phyloP scores from a whole-genome alignment of 2,888 invertebrate species.

The Tuta absoluta region DNA sequence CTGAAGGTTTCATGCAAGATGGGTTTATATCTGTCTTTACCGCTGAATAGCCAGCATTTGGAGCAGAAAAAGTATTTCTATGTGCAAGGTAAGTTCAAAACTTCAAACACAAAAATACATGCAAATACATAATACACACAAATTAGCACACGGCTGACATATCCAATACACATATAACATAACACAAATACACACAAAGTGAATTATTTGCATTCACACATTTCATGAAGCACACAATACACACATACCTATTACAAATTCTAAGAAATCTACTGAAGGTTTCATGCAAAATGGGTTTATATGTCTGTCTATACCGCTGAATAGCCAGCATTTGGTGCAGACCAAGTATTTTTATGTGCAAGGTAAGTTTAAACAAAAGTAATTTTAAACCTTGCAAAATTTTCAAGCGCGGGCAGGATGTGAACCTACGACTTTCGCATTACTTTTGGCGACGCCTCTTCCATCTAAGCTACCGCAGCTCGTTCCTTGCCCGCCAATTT shows the following conservation, averaged over 20 bases:
- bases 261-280: constrained; percentile 66
- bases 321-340: constrained; percentile 85
- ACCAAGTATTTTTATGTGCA: constrained; percentile 83
- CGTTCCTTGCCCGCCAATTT: no score
- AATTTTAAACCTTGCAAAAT: no score
- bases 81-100: background rate
- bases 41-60: constrained; percentile 85
- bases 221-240: background rate
- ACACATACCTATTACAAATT: constrained; percentile 39
- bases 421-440: no score
- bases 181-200: background rate
- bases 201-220: no score
- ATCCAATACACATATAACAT: no score
- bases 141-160: no score
- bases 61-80: constrained; percentile 40
- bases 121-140: background rate
- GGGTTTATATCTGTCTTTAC: constrained; percentile 87
- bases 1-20: constrained; percentile 71
- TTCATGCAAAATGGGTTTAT: constrained; percentile 83
- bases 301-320: constrained; percentile 86
- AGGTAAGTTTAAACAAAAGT: constrained; percentile 33
- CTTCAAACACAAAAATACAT: background rate
- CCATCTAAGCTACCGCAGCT: no score
- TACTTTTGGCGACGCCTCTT: no score
- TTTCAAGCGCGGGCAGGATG: no score